Evolutionary conservation across 2,113 vertebrate genomes (phyloP).

Genomic region (Danionella cerebrum): DNA sequence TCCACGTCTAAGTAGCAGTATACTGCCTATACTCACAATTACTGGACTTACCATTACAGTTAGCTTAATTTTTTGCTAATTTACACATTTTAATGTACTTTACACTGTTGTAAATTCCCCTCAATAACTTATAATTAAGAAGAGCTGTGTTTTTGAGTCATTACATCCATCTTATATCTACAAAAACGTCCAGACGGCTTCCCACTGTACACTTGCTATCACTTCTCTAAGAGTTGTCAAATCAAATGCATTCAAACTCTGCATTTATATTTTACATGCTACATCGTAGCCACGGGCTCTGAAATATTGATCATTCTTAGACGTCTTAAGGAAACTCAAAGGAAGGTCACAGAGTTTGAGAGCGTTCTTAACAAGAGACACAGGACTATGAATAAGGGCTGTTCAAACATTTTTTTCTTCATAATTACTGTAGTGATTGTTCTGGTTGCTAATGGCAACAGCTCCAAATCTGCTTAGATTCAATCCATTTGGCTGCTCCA

Average conservation of each 20-base stretch:
- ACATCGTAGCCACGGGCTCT: slow-evolving; percentile 1
- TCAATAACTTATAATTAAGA: too few relatives aligned
- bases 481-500: slow-evolving; percentile 19
- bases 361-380: neutral
- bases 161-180: too few relatives aligned
- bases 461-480: slow-evolving; percentile 18
- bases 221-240: slow-evolving; percentile 20
- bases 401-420: slow-evolving; percentile 20
- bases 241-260: slow-evolving; percentile 28
- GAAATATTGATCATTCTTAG: slow-evolving; percentile 30
- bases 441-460: slow-evolving; percentile 23
- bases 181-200: neutral
- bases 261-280: slow-evolving; percentile 28
- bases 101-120: too few relatives aligned
- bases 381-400: slow-evolving; percentile 15
- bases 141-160: too few relatives aligned
- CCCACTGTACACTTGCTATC: neutral
- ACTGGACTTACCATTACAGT: too few relatives aligned
- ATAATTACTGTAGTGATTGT: slow-evolving; percentile 31
- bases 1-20: too few relatives aligned
- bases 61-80: too few relatives aligned
- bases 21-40: too few relatives aligned
- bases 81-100: too few relatives aligned
- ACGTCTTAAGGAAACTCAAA: neutral
- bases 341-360: neutral